phyloP scores from a whole-genome alignment of 2,888 invertebrate species.

The Leuctra nigra region DNA sequence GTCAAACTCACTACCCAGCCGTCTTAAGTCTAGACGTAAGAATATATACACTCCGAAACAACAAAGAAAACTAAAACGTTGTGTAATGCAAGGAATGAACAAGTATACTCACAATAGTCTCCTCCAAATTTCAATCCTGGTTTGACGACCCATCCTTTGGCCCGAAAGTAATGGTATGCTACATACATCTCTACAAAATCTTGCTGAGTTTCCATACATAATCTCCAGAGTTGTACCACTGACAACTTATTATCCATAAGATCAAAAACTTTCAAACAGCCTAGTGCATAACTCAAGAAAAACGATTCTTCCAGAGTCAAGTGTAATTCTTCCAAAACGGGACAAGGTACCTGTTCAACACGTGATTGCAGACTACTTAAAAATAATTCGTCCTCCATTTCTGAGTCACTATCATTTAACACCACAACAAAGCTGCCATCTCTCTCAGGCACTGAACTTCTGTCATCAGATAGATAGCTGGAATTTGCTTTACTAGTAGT shows the following conservation, averaged over 20 bases:
- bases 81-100: too few relatives aligned
- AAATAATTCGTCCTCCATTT: conserved; percentile 53
- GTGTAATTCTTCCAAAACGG: conserved; percentile 55
- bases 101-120: conserved; percentile 77
- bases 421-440: conserved; percentile 46
- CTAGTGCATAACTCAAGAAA: conserved; percentile 59
- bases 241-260: conserved; percentile 45
- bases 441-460: background rate
- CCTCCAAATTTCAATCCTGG: conserved; percentile 85
- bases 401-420: conserved; percentile 54
- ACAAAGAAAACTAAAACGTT: too few relatives aligned
- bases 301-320: conserved; percentile 73
- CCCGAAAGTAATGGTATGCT: conserved; percentile 76
- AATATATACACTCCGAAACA: too few relatives aligned
- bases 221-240: conserved; percentile 49
- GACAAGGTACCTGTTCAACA: conserved; percentile 52
- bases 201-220: conserved; percentile 50
- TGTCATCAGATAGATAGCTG: background rate
- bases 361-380: conserved; percentile 52
- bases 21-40: too few relatives aligned
- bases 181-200: conserved; percentile 64
- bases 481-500: too few relatives aligned
- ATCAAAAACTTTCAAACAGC: conserved; percentile 57
- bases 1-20: too few relatives aligned
- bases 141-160: conserved; percentile 88